Evolutionary conservation across 2,797 vertebrate genomes (phyloP).

Genomic region (Todus mexicanus): DNA sequence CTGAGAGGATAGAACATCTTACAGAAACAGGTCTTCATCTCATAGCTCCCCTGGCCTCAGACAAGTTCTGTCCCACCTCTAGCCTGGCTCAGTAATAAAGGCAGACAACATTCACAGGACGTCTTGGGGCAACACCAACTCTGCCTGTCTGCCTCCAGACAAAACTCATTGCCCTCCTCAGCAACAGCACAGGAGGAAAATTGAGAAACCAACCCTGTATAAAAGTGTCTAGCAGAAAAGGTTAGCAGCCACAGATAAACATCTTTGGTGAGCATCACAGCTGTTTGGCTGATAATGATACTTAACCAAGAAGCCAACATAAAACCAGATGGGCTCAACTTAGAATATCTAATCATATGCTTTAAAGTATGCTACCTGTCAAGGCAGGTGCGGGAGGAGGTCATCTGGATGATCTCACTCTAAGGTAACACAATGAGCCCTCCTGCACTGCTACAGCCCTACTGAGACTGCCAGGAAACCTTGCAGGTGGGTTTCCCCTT

Average conservation of each 20-base stretch:
- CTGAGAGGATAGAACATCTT: neutral
- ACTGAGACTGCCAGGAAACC: neutral
- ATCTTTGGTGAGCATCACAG: neutral
- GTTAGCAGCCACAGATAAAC: neutral
- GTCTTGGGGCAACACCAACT: neutral
- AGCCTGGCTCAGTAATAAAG: neutral
- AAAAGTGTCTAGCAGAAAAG: neutral
- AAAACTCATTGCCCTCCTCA: neutral
- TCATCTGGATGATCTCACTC: neutral
- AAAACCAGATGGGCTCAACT: neutral
- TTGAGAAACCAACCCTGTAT: neutral
- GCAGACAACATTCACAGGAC: neutral
- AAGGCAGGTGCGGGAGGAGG: neutral
- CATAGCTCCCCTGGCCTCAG: neutral
- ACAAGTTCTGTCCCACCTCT: neutral
- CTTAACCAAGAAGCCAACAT: neutral
- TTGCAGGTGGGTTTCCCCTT: neutral
- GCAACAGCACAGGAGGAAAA: neutral
- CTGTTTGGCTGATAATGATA: accelerated
- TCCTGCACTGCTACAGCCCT: neutral
- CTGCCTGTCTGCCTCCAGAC: neutral
- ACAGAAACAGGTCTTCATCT: neutral
- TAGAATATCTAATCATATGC: neutral
- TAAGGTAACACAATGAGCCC: neutral
- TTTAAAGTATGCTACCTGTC: neutral